Evolutionary conservation across 2,113 vertebrate species (phyloP).

Genomic region (Pterocles gutturalis): DNA sequence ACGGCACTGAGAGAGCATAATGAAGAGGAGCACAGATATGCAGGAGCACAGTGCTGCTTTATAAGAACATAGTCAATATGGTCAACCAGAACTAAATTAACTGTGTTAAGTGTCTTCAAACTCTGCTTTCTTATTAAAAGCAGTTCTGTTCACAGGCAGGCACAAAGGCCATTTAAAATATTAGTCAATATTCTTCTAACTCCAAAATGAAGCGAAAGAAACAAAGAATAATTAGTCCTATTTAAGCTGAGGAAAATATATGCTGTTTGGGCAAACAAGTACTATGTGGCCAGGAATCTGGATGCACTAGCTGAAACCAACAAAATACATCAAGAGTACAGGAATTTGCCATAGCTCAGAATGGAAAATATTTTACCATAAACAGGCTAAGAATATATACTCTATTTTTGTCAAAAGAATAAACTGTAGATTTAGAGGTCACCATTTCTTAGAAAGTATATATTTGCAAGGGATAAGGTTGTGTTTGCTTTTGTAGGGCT

Average conservation of each 20-base stretch:
- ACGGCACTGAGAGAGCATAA: background rate
- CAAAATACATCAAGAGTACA: background rate
- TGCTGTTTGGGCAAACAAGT: background rate
- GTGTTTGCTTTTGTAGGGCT: background rate
- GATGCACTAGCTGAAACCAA: background rate
- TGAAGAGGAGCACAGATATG: background rate
- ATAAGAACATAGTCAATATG: background rate
- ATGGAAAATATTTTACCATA: slow-evolving; percentile 44
- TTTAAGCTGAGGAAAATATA: background rate
- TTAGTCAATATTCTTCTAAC: background rate
- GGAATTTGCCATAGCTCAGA: background rate
- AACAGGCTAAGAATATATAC: slow-evolving; percentile 24
- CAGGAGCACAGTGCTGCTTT: background rate
- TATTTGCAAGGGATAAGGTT: background rate
- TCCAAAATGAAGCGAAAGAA: background rate
- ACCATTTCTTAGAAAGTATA: background rate
- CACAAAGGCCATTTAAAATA: background rate
- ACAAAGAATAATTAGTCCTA: background rate
- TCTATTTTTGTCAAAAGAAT: slow-evolving; percentile 1
- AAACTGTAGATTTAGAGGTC: slow-evolving; percentile 8
- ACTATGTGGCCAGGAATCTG: background rate
- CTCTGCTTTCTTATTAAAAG: background rate
- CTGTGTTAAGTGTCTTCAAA: background rate
- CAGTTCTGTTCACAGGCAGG: background rate
- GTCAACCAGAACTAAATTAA: slow-evolving; percentile 15